These are phyloP conservation scores for Pteropus rufus DNA, from an alignment of 2,797 vertebrate species.

Conservation along the genomic window DNA sequence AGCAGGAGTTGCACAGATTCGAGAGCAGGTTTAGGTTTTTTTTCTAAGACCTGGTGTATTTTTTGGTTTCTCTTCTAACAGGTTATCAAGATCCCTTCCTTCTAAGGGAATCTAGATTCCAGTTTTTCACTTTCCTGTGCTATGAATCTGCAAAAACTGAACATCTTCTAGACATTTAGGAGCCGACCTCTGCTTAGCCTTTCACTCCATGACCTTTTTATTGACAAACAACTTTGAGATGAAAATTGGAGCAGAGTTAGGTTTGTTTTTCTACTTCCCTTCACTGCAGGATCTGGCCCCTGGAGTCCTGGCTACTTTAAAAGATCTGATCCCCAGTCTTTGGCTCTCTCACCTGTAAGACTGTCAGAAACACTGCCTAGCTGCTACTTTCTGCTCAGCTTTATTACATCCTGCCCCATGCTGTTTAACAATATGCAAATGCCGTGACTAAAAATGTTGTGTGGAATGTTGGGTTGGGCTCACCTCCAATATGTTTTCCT, in stretches of 20 bases:
- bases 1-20: background rate
- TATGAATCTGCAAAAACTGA: background rate
- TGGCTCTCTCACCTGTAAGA: background rate
- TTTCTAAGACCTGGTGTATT: background rate
- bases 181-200: background rate
- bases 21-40: background rate
- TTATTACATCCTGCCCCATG: background rate
- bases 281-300: background rate
- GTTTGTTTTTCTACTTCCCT: background rate
- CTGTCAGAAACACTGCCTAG: background rate
- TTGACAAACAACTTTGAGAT: background rate
- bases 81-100: background rate
- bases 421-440: constrained; percentile 21
- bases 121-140: background rate
- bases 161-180: background rate
- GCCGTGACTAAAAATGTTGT: background rate
- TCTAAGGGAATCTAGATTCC: background rate
- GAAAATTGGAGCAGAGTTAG: background rate
- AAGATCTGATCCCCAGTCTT: background rate
- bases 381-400: background rate
- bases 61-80: background rate
- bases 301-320: background rate
- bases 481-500: background rate
- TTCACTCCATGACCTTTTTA: background rate
- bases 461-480: background rate